A percentile compares a stretch with the other conserved stretches of the same genome.
Evolutionary conservation across 2,113 vertebrate genomes (phyloP).

Genomic region (Charadrius vociferus): DNA sequence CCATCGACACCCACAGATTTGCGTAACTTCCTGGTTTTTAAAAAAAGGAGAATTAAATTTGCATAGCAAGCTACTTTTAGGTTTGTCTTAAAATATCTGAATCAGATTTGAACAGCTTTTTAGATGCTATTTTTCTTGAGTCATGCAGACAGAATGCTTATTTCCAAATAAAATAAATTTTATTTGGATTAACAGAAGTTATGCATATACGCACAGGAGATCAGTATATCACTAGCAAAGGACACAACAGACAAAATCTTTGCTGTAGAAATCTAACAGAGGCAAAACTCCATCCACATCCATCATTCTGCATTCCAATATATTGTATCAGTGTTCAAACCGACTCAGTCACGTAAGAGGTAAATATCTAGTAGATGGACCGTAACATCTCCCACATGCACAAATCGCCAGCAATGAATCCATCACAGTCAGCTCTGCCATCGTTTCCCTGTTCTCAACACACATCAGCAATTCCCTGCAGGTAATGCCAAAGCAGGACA

Average conservation of each 20-base stretch:
- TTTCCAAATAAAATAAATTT: neutral
- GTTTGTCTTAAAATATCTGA: neutral
- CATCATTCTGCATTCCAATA: neutral
- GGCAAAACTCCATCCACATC: neutral
- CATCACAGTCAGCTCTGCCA: neutral
- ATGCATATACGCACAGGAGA: neutral
- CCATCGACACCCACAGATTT: conserved; percentile 73
- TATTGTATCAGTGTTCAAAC: neutral
- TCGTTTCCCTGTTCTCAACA: neutral
- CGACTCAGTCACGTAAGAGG: too few species aligned
- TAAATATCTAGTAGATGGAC: neutral
- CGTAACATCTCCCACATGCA: neutral
- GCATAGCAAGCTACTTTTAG: neutral
- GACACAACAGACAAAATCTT: neutral
- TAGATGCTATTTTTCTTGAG: neutral
- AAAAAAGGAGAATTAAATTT: neutral
- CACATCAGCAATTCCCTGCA: neutral
- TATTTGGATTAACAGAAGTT: neutral
- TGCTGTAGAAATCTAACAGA: neutral
- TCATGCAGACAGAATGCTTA: neutral
- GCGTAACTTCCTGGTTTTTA: conserved; percentile 76
- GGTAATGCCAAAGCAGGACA: neutral
- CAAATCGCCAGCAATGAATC: neutral
- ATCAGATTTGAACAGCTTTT: neutral
- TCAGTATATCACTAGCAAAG: neutral